Evolutionary conservation across 2,797 vertebrate genomes (phyloP), one percentile per base, ranked within the genome.

Genomic region (Protonibea diacanthus): DNA sequence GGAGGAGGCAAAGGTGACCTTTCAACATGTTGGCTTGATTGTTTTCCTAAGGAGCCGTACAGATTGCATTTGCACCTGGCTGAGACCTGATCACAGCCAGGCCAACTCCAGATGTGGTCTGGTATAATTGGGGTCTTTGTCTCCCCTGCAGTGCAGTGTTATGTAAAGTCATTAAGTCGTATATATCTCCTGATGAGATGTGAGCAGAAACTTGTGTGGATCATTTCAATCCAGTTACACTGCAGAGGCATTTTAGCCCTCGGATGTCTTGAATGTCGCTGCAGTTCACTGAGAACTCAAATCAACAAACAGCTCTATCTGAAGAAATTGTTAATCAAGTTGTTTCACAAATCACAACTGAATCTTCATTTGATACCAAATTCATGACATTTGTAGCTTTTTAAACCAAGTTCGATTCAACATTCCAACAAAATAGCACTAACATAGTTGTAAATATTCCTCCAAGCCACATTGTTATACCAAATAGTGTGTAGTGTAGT

Each of bases 61-160:
- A 72, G 42, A 72, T 49, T 29, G 62, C 23, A 52, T 44, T 52
- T 27, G 21, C 33, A 62, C 38, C 48, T 53, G 38, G 17, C 18
- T 42, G 38, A 62, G 38, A 62, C 44, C 23, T 27, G 48, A 62
- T 20, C 48, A 44, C 29, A 71, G 45, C 48, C 58, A 53, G 48
- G n/a, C 57, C 47, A 61, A 17, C 48, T 20, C 55, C 27, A 33
- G 55, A 57, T 57, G 55, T 20, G 27, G 27, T 52, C 33, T 42
- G 58, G 7, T n/a, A 60, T 51, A 62, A 62, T 29, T 57, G 27
- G 8, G 8, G 25, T 33, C 55, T 56, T 45, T 44, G 38, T 52
- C 13, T 11, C 23, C 38, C 51, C 25, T 38, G 60, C 14, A 45
- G 60, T 73, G 33, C 48, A 52, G n/a, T 52, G 6, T n/a, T 18